phyloP scores from a whole-genome alignment of 2,797 vertebrate genomes.

The Tadarida brasiliensis region DNA sequence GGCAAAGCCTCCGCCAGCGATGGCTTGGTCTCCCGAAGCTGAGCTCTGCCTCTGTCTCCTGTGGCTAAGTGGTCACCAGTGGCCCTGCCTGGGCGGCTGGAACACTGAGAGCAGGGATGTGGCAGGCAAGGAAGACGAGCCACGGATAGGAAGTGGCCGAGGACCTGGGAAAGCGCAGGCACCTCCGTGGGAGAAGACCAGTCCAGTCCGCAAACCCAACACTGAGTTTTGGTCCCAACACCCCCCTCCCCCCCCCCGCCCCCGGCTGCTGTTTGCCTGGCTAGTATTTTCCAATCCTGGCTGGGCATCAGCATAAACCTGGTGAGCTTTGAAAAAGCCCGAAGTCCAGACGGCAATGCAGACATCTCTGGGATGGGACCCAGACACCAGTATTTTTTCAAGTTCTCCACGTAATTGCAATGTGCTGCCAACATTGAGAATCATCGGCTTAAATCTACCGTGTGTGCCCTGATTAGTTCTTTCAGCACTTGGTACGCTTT shows the following conservation, averaged over 20 bases:
- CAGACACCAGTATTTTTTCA: background rate
- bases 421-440: background rate
- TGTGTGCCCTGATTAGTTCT: background rate
- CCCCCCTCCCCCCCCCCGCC: too few species aligned
- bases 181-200: background rate
- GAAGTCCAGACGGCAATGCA: background rate
- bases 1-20: background rate
- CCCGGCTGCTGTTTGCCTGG: background rate
- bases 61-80: background rate
- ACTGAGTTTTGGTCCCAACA: background rate
- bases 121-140: background rate
- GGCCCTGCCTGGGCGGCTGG: background rate
- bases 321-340: background rate
- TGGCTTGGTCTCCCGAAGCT: background rate
- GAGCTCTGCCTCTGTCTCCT: background rate
- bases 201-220: background rate
- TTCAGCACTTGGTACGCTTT: background rate
- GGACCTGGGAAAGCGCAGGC: background rate
- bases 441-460: background rate
- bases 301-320: background rate
- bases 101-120: rapidly evolving
- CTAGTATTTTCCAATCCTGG: background rate
- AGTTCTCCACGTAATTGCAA: background rate
- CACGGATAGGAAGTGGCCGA: background rate
- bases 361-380: background rate